Percentiles rank a stretch among this genome's conserved stretches.
phyloP scores from a whole-genome alignment of 2,797 vertebrate genomes.

The Anableps anableps region DNA sequence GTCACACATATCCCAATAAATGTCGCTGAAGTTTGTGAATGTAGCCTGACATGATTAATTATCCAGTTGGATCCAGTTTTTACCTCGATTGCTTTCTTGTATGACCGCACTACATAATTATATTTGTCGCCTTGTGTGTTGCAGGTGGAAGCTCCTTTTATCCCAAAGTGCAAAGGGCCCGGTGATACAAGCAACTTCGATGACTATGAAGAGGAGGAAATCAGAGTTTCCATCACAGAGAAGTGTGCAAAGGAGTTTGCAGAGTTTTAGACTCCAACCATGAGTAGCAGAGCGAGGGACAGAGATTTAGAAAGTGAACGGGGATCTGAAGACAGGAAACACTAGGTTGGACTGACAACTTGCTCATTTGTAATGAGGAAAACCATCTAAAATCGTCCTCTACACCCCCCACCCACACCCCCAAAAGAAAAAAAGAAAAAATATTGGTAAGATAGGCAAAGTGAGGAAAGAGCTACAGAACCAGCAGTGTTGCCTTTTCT shows the following conservation, averaged over 20 bases:
- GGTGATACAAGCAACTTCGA: constrained; percentile 97
- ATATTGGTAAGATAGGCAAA: constrained; percentile 65
- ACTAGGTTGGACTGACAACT: constrained; percentile 78
- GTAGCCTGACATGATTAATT: neutral
- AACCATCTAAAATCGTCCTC: constrained; percentile 68
- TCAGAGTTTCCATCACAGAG: constrained; percentile 92
- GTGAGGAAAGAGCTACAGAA: constrained; percentile 77
- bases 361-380: constrained; percentile 79
- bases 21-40: neutral
- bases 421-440: neutral
- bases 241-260: constrained; percentile 96
- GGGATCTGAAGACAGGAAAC: constrained; percentile 62
- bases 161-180: constrained; percentile 95
- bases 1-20: neutral
- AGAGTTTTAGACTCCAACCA: constrained; percentile 87
- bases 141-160: constrained; percentile 94
- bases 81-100: neutral
- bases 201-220: constrained; percentile 95
- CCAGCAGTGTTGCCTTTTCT: constrained; percentile 87
- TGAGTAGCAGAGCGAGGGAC: constrained; percentile 59
- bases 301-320: constrained; percentile 64
- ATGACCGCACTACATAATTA: neutral
- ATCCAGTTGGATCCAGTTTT: neutral
- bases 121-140: constrained; percentile 33
- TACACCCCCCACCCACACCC: constrained; percentile 15